Base-by-base conservation (phyloP, 2,888 invertebrate species). In the Drosophila cognata region DNA sequence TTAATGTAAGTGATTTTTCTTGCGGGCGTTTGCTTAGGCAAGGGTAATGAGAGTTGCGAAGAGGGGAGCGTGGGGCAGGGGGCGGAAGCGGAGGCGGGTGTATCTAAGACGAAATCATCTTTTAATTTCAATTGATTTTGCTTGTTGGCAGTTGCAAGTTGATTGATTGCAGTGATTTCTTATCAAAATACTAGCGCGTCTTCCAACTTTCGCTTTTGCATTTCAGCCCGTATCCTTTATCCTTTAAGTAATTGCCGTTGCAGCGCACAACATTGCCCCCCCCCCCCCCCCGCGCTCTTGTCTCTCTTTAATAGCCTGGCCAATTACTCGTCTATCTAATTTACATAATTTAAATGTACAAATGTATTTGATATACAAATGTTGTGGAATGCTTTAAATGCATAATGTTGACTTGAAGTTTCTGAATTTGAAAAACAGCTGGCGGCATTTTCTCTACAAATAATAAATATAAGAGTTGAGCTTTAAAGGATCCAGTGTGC, bases 111-210 rank as follows among this genome's bases (percentile, higher is more conserved):
- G 71, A 90, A 87, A 87, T 87, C 87, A 89, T 87, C 90, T 87
- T 90, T 89, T 90, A 90, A 87, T 87, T 87, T 90, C 89, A 87
- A 87, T 87, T 87, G 87, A 90, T 87, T 89, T 90, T 89, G 82
- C 84, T 90, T 79, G 84, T 86, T 87, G 81, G 74, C 79, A 77
- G 70, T 77, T 89, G 89, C 90, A 74, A 77, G 66, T 74, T 89
- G 91, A 90, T 87, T 87, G 87, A 87, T 87, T 89, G 87, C 87
- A 79, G 38, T 74, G 84, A 87, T 89, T 90, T 90, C 89, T 74
- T 89, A 78, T 81, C 71, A 87, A 86, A 84, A 86, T 77, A 79
- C 77, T 71, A 61, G 35, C 48, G 38, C 56, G 66, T 63, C 63
- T 53, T n/a, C 38, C 57, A 38, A 67, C 78, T 66, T 71, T 69